A percentile compares a stretch with the other conserved stretches of the same genome.
These are phyloP conservation scores for Chanos chanos DNA, from an alignment of 2,797 vertebrate genomes.

Conservation along the genomic window DNA sequence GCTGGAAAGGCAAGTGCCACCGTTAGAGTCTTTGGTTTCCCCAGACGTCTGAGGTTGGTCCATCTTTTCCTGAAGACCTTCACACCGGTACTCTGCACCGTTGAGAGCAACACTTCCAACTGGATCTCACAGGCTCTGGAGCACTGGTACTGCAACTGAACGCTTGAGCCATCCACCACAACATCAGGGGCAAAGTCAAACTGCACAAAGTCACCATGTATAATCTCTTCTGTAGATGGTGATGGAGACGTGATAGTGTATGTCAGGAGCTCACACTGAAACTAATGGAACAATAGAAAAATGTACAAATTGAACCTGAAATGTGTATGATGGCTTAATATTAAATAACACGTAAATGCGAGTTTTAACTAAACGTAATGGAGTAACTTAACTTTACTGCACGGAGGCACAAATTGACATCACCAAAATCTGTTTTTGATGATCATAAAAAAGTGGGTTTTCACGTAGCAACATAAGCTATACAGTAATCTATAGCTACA, in stretches of 20 bases:
- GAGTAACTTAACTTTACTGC: no score
- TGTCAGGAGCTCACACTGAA: constrained; percentile 61
- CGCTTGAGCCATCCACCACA: constrained; percentile 69
- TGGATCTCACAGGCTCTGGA: constrained; percentile 75
- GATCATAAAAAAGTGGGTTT: no score
- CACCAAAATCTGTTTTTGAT: no score
- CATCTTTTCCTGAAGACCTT: constrained; percentile 81
- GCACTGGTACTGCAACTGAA: constrained; percentile 79
- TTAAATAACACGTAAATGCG: no score
- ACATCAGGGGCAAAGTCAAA: constrained; percentile 75
- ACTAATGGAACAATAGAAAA: constrained; percentile 57
- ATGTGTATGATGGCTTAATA: neutral
- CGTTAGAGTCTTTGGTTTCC: constrained; percentile 59
- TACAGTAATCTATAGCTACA: neutral
- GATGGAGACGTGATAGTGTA: constrained; percentile 55
- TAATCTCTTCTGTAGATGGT: constrained; percentile 32
- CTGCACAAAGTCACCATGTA: constrained; percentile 70
- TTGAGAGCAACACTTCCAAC: constrained; percentile 80
- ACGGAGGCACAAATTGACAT: no score
- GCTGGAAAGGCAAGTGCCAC: constrained; percentile 77
- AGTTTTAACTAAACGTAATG: no score
- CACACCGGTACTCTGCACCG: constrained; percentile 69
- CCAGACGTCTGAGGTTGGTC: constrained; percentile 66
- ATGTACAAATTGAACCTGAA: constrained; percentile 10
- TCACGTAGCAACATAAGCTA: neutral